These are phyloP conservation scores for Hoplias malabaricus DNA, from an alignment of 2,113 vertebrate species.

Conservation along the genomic window DNA sequence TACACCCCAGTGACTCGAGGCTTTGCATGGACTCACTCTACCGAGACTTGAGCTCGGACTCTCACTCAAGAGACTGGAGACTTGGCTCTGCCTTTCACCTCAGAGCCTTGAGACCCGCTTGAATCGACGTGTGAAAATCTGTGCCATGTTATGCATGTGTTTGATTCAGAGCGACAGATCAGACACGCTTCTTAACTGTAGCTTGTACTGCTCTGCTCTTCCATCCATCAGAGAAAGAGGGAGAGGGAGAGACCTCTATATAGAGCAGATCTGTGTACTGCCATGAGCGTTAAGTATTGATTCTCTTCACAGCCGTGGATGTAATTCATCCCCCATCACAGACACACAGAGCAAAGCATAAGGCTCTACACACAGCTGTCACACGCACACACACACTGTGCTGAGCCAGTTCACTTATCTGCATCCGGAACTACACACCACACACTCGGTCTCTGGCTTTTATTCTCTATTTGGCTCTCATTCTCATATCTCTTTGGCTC, in stretches of 20 bases:
- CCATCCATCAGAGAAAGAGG: background rate
- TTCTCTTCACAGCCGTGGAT: background rate
- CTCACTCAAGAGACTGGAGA: too few species aligned
- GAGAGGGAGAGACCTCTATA: background rate
- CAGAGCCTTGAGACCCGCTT: too few species aligned
- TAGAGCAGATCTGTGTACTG: background rate
- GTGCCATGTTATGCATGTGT: background rate
- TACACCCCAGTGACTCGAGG: too few species aligned
- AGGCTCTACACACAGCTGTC: constrained; percentile 4
- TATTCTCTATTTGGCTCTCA: background rate
- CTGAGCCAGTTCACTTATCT: constrained; percentile 21
- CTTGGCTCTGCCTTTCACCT: too few species aligned
- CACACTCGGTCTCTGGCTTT: background rate
- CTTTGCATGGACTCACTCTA: too few species aligned
- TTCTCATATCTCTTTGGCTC: background rate
- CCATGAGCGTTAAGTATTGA: background rate
- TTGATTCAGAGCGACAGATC: background rate
- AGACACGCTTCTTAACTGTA: background rate
- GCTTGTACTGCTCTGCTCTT: background rate
- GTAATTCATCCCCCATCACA: constrained; percentile 1
- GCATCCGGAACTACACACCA: constrained; percentile 4
- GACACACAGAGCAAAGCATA: background rate
- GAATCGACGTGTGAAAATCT: background rate
- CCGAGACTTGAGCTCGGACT: too few species aligned
- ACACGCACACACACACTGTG: background rate